A percentile compares a stretch with the other conserved stretches of the same genome.
These are phyloP conservation scores for Diabrotica balteata DNA, from an alignment of 2,888 invertebrate species.

Conservation along the genomic window DNA sequence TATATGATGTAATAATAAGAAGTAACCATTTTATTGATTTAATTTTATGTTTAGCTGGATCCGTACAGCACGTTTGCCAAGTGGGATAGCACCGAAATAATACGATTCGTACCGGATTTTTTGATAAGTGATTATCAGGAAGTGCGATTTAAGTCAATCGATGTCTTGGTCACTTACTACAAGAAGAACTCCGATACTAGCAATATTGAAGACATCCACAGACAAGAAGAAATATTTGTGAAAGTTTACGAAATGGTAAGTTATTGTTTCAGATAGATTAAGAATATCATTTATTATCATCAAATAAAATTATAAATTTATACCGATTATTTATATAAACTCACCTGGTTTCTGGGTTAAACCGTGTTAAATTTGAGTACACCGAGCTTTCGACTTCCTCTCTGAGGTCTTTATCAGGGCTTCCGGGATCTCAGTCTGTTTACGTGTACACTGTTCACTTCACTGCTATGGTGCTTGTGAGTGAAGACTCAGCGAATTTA, in stretches of 20 bases:
- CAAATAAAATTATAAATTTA: too few species aligned
- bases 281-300: not conserved
- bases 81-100: conserved; percentile 45
- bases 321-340: too few species aligned
- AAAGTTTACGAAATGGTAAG: conserved; percentile 50
- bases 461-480: too few species aligned
- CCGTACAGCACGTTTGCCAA: conserved; percentile 44
- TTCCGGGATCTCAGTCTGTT: too few species aligned
- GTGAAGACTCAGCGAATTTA: too few species aligned
- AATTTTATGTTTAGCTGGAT: conserved; percentile 45
- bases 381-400: too few species aligned
- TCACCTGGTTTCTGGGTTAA: too few species aligned
- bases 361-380: too few species aligned
- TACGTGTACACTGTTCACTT: too few species aligned
- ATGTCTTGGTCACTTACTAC: conserved; percentile 55
- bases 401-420: too few species aligned
- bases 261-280: conserved; percentile 1
- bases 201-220: conserved; percentile 40
- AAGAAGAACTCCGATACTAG: conserved; percentile 38
- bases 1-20: not conserved
- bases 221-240: conserved; percentile 50
- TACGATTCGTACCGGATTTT: conserved; percentile 49
- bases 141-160: conserved; percentile 58
- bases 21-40: too few species aligned
- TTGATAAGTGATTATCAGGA: conserved; percentile 56